These are phyloP conservation scores for Colistium nudipinnis DNA, from an alignment of 2,113 vertebrate genomes.

Conservation along the genomic window DNA sequence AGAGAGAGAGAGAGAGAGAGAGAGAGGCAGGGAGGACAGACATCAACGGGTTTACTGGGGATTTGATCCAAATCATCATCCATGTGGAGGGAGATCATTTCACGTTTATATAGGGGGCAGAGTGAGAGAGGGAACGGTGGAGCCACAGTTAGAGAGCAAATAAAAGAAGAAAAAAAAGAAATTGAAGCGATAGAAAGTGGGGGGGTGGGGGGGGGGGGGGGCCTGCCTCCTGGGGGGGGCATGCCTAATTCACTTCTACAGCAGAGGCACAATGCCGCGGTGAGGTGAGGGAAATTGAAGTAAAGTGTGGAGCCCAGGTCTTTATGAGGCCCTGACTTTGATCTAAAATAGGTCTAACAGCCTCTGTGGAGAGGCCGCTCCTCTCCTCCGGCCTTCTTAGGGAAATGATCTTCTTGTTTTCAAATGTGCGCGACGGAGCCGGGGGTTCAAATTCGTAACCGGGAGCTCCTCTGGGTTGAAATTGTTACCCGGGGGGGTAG, in stretches of 20 bases:
- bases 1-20: background rate
- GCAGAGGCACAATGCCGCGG: slow-evolving; percentile 55
- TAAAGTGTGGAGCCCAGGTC: slow-evolving; percentile 64
- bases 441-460: slow-evolving; percentile 20
- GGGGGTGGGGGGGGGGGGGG: background rate
- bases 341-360: slow-evolving; percentile 73
- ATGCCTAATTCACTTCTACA: slow-evolving; percentile 60
- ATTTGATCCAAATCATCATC: background rate
- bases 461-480: background rate
- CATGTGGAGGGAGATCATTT: slow-evolving; percentile 34
- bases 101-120: slow-evolving; percentile 28
- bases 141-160: slow-evolving; percentile 22
- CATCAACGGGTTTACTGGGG: background rate
- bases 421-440: slow-evolving; percentile 9
- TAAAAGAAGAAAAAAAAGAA: background rate
- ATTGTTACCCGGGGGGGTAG: background rate
- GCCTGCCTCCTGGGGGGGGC: too few species aligned
- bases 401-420: slow-evolving; percentile 50
- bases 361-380: slow-evolving; percentile 43
- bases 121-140: slow-evolving; percentile 12
- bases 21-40: background rate
- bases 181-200: background rate
- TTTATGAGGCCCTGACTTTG: slow-evolving; percentile 71
- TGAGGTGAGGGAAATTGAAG: slow-evolving; percentile 61
- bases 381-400: slow-evolving; percentile 9